Percentiles rank a stretch among this genome's conserved stretches.
Conservation (phyloP, 2,113 vertebrate genomes). For the Empidonax alnorum region DNA sequence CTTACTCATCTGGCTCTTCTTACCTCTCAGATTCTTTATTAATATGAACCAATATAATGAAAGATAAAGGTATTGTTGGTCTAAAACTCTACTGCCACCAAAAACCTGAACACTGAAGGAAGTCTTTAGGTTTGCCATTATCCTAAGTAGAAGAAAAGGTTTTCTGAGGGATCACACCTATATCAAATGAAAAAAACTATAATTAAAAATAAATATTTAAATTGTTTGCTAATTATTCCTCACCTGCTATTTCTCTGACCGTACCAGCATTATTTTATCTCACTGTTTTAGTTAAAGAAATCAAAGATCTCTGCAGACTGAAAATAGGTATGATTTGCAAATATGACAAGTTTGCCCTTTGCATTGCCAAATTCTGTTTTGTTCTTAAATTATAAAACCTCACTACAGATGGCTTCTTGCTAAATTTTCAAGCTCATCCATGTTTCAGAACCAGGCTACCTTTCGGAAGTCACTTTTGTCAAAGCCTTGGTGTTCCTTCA, state of each 20-base stretch:
- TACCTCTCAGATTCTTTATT: not conserved
- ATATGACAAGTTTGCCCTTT: not conserved
- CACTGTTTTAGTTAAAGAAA: not conserved
- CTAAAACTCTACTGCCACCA: not conserved
- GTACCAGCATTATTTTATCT: not conserved
- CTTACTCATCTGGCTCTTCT: not conserved
- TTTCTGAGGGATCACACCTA: not conserved
- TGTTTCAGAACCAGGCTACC: not conserved
- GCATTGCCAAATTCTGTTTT: not conserved
- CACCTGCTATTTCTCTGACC: not conserved
- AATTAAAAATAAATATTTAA: not conserved
- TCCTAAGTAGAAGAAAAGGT: not conserved
- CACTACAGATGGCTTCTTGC: not conserved
- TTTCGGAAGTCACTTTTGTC: constrained; percentile 80
- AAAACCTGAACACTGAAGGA: not conserved
- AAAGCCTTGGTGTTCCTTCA: constrained; percentile 79
- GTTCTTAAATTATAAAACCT: not conserved
- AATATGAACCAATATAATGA: not conserved
- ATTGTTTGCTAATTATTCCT: not conserved
- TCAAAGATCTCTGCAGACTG: not conserved
- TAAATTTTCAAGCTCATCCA: not conserved
- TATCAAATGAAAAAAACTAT: not conserved
- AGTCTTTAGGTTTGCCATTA: not conserved
- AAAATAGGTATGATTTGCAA: not conserved
- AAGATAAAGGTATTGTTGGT: not conserved